Conservation (phyloP, 1,140 invertebrate species). For the Trachymyrmex cornetzi region DNA sequence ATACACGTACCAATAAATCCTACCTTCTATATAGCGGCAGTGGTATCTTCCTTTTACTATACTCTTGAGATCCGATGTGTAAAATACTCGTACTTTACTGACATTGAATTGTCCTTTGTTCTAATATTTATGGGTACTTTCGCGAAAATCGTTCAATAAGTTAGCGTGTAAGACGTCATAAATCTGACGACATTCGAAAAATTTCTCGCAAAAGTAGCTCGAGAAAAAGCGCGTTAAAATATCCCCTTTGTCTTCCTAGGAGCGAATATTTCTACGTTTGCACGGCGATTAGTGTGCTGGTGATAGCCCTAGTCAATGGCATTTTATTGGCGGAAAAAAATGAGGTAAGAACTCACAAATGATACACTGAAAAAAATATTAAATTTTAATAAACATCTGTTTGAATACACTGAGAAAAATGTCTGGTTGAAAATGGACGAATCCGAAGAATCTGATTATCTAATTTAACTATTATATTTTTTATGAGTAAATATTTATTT, state of each 20-base stretch:
- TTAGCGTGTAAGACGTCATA: not conserved
- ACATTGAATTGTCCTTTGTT: not conserved
- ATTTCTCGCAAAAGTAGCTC: not conserved
- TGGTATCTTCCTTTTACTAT: slow-evolving; percentile 13
- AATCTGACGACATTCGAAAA: not conserved
- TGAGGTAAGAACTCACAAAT: slow-evolving; percentile 76
- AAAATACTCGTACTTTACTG: not conserved
- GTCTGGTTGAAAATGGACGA: too few relatives aligned
- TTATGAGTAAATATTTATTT: too few relatives aligned
- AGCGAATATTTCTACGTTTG: slow-evolving; percentile 81
- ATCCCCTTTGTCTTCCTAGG: slow-evolving; percentile 66
- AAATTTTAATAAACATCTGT: not conserved
- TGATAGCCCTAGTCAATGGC: slow-evolving; percentile 81
- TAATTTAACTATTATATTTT: too few relatives aligned
- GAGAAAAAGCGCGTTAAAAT: not conserved
- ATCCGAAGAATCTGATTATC: too few relatives aligned
- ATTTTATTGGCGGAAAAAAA: slow-evolving; percentile 84
- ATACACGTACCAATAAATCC: slow-evolving; percentile 45
- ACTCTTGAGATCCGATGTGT: not conserved
- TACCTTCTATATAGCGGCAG: not conserved
- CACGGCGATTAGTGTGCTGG: slow-evolving; percentile 76
- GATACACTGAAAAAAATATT: not conserved
- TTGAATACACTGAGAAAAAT: not conserved
- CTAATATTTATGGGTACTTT: not conserved
- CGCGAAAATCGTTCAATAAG: slow-evolving; percentile 4